A percentile compares a stretch with the other conserved stretches of the same genome.
These are phyloP conservation scores for Amazona vittata DNA, from an alignment of 2,113 vertebrate species.

Conservation along the genomic window DNA sequence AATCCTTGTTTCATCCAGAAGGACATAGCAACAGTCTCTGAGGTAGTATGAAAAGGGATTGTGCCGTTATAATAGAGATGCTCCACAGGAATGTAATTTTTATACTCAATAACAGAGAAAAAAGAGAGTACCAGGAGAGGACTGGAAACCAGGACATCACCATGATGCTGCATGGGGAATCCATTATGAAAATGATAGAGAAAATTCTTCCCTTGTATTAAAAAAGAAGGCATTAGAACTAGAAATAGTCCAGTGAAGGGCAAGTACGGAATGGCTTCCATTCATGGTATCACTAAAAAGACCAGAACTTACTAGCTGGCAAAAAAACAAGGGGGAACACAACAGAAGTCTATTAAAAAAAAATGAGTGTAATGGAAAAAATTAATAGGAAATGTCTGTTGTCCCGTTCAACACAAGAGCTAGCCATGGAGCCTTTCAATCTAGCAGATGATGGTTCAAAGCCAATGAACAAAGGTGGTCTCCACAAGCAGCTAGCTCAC, in stretches of 20 bases:
- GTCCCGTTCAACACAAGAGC: background rate
- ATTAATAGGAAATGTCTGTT: background rate
- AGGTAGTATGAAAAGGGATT: background rate
- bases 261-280: background rate
- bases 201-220: background rate
- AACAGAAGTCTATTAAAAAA: background rate
- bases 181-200: background rate
- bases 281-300: background rate
- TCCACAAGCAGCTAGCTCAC: background rate
- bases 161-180: background rate
- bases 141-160: background rate
- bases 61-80: background rate
- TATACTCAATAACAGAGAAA: background rate
- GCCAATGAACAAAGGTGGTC: background rate
- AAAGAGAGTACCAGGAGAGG: background rate
- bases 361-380: background rate
- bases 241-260: background rate
- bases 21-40: background rate
- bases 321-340: background rate
- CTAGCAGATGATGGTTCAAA: background rate
- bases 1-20: background rate
- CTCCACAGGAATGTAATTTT: background rate
- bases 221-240: background rate
- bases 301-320: background rate
- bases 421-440: background rate